These are phyloP conservation scores for Leucozona laternaria DNA, from an alignment of 2,888 invertebrate genomes.

Conservation along the genomic window DNA sequence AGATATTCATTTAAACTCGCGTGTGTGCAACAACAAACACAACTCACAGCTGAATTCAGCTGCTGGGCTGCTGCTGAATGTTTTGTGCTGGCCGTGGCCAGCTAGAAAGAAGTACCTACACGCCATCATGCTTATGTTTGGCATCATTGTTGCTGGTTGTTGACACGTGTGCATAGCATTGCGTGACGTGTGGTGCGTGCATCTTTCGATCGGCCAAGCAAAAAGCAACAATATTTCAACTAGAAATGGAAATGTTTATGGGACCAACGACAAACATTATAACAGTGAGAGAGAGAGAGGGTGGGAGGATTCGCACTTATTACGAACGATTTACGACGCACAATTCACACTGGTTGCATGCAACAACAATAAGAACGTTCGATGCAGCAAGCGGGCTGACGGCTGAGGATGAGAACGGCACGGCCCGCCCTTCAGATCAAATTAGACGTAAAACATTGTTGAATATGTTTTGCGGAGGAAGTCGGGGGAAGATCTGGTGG, in stretches of 20 bases:
- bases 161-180: conserved; percentile 49
- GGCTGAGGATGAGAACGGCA: neutral
- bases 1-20: conserved; percentile 60
- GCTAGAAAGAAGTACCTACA: conserved; percentile 6
- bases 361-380: neutral
- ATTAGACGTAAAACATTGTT: conserved; percentile 75
- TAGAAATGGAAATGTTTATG: conserved; percentile 50
- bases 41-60: neutral
- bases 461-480: conserved; percentile 41
- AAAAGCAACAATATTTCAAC: conserved; percentile 40
- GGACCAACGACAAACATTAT: conserved; percentile 20
- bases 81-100: neutral
- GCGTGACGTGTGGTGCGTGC: conserved; percentile 56
- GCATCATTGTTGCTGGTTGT: conserved; percentile 73
- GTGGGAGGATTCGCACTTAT: conserved; percentile 75
- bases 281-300: neutral
- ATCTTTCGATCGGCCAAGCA: conserved; percentile 29
- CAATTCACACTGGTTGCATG: conserved; percentile 53
- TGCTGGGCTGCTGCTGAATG: neutral
- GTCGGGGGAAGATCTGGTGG: conserved; percentile 13
- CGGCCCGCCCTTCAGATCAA: conserved; percentile 63
- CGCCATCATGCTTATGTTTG: conserved; percentile 50
- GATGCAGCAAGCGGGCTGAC: conserved; percentile 2
- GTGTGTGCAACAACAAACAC: conserved; percentile 45
- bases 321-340: conserved; percentile 71